A percentile compares a stretch with the other conserved stretches of the same genome.
Conservation (phyloP, 2,888 invertebrate species). For the Caenorhabditis sulstoni region DNA sequence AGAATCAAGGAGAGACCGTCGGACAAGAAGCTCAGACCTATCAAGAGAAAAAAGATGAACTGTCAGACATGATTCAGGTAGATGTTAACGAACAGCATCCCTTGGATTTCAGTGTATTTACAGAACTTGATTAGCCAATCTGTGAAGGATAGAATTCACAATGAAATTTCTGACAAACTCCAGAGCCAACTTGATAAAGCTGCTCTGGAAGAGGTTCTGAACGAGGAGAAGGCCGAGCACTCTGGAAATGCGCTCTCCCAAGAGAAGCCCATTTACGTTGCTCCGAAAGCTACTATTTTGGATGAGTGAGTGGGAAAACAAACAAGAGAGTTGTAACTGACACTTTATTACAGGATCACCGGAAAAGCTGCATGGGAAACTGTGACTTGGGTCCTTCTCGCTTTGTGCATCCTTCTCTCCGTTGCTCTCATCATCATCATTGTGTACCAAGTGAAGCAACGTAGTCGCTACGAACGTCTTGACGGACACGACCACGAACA, state of each 20-base stretch:
- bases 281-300: constrained; percentile 61
- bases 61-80: constrained; percentile 53
- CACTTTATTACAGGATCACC: constrained; percentile 60
- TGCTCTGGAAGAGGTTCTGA: constrained; percentile 56
- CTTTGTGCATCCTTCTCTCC: constrained; percentile 68
- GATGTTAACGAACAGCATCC: neutral
- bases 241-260: constrained; percentile 3
- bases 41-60: constrained; percentile 55
- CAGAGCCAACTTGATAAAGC: constrained; percentile 59
- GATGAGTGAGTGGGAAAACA: constrained; percentile 57
- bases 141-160: constrained; percentile 42
- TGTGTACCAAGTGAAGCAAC: constrained; percentile 67
- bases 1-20: constrained; percentile 44
- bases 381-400: constrained; percentile 71
- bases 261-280: constrained; percentile 34
- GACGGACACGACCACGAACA: constrained; percentile 59
- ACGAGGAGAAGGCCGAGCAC: constrained; percentile 37
- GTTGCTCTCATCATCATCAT: constrained; percentile 68
- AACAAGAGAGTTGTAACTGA: neutral
- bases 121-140: constrained; percentile 36
- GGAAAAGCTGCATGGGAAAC: constrained; percentile 72
- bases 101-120: neutral
- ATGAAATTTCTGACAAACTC: constrained; percentile 50
- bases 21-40: constrained; percentile 31
- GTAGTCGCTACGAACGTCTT: constrained; percentile 60